A percentile compares a stretch with the other conserved stretches of the same genome.
Conservation (phyloP, 53 echinoderm and acorn worm genomes). For the Hippasteria phrygiana region DNA sequence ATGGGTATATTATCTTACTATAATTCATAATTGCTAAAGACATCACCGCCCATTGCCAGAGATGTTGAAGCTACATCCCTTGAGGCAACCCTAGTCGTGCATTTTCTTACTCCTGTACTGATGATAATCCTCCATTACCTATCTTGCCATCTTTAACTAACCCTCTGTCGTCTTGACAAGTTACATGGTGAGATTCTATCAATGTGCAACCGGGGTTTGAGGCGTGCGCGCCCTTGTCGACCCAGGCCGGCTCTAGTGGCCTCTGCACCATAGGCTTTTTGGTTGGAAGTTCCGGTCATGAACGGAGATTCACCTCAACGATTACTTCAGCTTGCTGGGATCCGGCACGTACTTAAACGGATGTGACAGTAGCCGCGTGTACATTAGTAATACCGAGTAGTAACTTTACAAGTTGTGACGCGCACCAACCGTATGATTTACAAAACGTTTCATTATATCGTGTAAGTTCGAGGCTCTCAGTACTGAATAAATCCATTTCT, state of each 20-base stretch:
- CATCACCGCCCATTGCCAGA: not conserved
- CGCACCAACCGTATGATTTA: not conserved
- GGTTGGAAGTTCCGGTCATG: conserved; percentile 31
- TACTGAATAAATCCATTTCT: no score
- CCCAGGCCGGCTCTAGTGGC: not conserved
- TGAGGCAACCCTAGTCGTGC: conserved; percentile 3
- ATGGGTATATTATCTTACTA: not conserved
- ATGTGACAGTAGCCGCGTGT: not conserved
- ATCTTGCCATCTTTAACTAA: conserved; percentile 45
- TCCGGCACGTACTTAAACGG: not conserved
- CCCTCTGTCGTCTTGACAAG: conserved; percentile 26
- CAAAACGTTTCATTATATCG: conserved; percentile 1
- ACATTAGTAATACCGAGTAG: not conserved
- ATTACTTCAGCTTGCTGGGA: conserved; percentile 12
- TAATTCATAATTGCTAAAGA: not conserved
- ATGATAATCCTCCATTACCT: conserved; percentile 39
- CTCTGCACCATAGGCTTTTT: not conserved
- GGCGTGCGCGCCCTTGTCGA: not conserved
- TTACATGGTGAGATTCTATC: not conserved
- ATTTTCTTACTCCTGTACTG: not conserved
- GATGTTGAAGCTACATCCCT: not conserved
- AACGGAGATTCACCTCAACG: conserved; percentile 35
- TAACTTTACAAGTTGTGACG: not conserved
- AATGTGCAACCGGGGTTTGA: not conserved
- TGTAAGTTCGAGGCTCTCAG: not conserved